Evolutionary conservation across 2,113 vertebrate genomes (phyloP).

Genomic region (Aythya baeri): DNA sequence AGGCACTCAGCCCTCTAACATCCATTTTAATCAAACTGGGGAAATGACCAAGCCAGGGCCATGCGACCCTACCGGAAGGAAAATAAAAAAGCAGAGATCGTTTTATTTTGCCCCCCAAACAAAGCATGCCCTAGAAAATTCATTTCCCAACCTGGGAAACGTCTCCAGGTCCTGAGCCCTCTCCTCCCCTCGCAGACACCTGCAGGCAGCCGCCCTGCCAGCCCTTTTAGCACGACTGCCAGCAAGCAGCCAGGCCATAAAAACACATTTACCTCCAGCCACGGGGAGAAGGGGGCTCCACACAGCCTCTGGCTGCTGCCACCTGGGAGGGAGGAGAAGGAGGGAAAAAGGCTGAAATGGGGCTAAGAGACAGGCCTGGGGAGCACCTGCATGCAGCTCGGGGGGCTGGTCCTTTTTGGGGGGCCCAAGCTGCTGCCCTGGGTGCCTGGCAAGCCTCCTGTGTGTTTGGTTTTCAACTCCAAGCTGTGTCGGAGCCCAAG

Average conservation of each 20-base stretch:
- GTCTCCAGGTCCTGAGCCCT: neutral
- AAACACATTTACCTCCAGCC: slow-evolving; percentile 79
- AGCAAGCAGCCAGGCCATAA: slow-evolving; percentile 71
- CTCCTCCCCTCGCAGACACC: slow-evolving; percentile 20
- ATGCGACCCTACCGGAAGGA: neutral
- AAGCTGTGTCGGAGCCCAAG: neutral
- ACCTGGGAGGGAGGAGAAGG: slow-evolving; percentile 66
- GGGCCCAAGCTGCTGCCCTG: too few species aligned
- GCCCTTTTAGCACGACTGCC: slow-evolving; percentile 73
- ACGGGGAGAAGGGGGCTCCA: slow-evolving; percentile 75
- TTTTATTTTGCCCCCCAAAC: neutral
- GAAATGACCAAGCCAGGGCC: neutral
- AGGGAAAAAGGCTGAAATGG: neutral
- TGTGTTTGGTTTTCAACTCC: too few species aligned
- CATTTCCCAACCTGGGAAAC: neutral
- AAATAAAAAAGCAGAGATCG: neutral
- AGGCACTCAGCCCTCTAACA: neutral
- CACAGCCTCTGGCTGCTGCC: slow-evolving; percentile 64
- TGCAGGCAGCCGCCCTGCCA: slow-evolving; percentile 13
- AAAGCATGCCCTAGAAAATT: neutral
- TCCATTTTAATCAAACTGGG: neutral
- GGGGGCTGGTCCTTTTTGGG: too few species aligned
- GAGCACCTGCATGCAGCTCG: neutral
- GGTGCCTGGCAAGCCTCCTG: too few species aligned
- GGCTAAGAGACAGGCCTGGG: neutral